Percentiles rank a stretch among this genome's conserved stretches.
These are phyloP conservation scores for Sakesphorus luctuosus DNA, from an alignment of 2,113 vertebrate genomes.

Conservation along the genomic window DNA sequence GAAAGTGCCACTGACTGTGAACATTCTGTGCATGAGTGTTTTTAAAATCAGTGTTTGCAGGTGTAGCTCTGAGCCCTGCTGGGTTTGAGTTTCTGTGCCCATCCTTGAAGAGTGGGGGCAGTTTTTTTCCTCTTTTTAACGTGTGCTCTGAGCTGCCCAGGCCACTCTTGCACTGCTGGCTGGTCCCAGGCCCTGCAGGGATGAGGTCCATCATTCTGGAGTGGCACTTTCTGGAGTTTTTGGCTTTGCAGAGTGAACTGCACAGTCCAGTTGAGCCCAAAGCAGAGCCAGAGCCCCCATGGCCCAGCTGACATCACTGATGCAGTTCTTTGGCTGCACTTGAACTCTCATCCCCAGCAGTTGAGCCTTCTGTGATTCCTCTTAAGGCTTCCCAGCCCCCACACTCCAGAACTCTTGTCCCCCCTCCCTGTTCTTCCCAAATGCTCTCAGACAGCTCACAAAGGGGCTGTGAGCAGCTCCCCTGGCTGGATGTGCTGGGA, in stretches of 20 bases:
- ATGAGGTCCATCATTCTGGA: neutral
- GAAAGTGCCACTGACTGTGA: neutral
- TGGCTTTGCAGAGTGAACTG: neutral
- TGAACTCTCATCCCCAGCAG: neutral
- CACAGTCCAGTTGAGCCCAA: neutral
- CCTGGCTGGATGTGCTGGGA: constrained; percentile 36
- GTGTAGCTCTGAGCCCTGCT: accelerated
- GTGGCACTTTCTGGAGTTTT: neutral
- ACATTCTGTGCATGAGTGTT: neutral
- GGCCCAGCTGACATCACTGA: neutral
- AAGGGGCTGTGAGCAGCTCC: neutral
- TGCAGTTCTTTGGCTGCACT: neutral
- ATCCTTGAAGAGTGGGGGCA: neutral
- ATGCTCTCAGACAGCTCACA: neutral
- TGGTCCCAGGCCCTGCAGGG: neutral
- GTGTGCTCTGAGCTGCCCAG: neutral
- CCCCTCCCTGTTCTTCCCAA: constrained; percentile 7
- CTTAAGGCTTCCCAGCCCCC: neutral
- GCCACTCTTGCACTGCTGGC: neutral
- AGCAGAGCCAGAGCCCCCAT: neutral
- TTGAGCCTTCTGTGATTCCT: neutral
- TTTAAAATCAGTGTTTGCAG: neutral
- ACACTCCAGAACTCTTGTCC: neutral
- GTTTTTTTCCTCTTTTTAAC: accelerated
- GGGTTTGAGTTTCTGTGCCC: neutral